A percentile compares a stretch with the other conserved stretches of the same genome.
Conservation (phyloP, 2,113 vertebrate genomes). For the Reinhardtius hippoglossoides region DNA sequence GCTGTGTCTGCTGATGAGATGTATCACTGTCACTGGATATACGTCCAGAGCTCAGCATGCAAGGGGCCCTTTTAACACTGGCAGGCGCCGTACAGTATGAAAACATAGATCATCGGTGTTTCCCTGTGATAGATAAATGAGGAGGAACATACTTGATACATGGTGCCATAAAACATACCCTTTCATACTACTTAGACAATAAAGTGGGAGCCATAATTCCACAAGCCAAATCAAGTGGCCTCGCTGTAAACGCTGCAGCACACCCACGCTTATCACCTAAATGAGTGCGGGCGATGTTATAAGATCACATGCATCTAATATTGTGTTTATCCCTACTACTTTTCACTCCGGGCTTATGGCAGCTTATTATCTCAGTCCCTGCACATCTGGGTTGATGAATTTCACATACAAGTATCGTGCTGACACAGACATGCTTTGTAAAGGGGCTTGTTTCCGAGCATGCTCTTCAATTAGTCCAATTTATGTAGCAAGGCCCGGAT, state of each 20-base stretch:
- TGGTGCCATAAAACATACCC: neutral
- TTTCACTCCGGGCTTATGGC: slow-evolving; percentile 48
- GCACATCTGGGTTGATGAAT: slow-evolving; percentile 66
- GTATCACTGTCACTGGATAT: slow-evolving; percentile 58
- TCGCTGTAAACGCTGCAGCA: neutral
- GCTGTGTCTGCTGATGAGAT: slow-evolving; percentile 63
- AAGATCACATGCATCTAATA: slow-evolving; percentile 42
- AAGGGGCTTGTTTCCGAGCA: slow-evolving; percentile 67
- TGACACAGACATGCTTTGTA: slow-evolving; percentile 71
- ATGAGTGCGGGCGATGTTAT: slow-evolving; percentile 43
- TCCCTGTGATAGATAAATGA: slow-evolving; percentile 34
- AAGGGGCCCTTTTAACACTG: slow-evolving; percentile 43
- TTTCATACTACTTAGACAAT: slow-evolving; percentile 7
- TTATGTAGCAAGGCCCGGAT: slow-evolving; percentile 73
- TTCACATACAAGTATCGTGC: slow-evolving; percentile 64
- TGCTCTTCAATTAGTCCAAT: slow-evolving; percentile 82
- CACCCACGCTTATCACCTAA: slow-evolving; percentile 34
- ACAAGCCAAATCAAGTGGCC: slow-evolving; percentile 5
- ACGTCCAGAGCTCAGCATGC: slow-evolving; percentile 30
- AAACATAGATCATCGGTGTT: slow-evolving; percentile 34
- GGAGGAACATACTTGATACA: slow-evolving; percentile 26
- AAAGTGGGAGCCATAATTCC: slow-evolving; percentile 18
- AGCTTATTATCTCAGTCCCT: slow-evolving; percentile 57
- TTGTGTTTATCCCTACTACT: slow-evolving; percentile 50
- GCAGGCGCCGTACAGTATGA: slow-evolving; percentile 8